Evolutionary conservation across 2,888 invertebrate genomes (phyloP), one percentile per base, ranked within the genome.

Genomic region (Yponomeuta evonymella): DNA sequence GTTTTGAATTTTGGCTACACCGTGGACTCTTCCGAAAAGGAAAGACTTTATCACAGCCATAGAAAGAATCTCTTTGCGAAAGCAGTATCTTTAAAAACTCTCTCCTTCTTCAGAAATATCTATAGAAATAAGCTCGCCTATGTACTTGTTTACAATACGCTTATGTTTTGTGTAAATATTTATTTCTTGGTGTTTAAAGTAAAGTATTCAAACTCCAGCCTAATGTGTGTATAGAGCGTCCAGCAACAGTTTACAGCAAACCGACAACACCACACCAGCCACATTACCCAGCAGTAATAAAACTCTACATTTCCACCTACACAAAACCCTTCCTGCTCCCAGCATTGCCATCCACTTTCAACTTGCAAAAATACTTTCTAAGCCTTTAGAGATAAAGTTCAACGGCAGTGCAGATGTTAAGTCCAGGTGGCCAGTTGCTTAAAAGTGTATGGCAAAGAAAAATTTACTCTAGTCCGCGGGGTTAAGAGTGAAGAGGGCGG

Each of bases 241-340:
- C 51, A 58, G 15, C 51, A 12, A 62, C 58, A 15, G 29, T 9
- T 33, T 8, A 12, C 12, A 12, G 10, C 69, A 33, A 10, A 58
- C 58, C 62, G 33, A 62, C 69, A 11, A 43, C 51, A 58, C 58
- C 29, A 58, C 69, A 67, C 15, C n/a, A 6, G 11, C 67, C 30
- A 36, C 43, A 48, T 48, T 67, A 62, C 69, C 11, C 30, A 68
- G 51, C 58, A 51, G 68, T 29, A 68, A 68, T 68, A 68, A 68
- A 51, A 48, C 51, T 29, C 48, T 12, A 68, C 48, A 68, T 68
- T 68, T 68, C 68, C 68, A 68, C 68, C 12, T 29, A 48, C 23
- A 65, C 12, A 65, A n/a, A 29, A 30, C 65, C 64, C 65, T 29
- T 65, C 65, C 65, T 12, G 65, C 65, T 30, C 65, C 43, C 43